A percentile compares a stretch with the other conserved stretches of the same genome.
Evolutionary conservation across 2,113 vertebrate genomes (phyloP).

Genomic region (Pachypanchax playfairii): DNA sequence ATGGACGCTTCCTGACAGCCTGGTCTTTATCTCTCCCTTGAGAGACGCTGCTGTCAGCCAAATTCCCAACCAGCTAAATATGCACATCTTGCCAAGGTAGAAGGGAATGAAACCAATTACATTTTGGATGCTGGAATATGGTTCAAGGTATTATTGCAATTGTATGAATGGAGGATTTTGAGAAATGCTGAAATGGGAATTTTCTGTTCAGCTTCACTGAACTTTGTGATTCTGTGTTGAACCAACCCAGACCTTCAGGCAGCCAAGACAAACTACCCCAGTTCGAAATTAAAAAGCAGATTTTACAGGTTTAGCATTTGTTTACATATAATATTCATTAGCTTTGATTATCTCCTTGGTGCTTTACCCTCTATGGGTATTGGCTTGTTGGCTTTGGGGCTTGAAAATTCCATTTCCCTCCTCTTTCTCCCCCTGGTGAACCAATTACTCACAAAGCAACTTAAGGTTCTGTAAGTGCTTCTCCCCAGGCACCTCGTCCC

Average conservation of each 20-base stretch:
- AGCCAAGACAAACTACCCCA: constrained; percentile 4
- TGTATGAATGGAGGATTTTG: constrained; percentile 28
- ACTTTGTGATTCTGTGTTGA: constrained; percentile 22
- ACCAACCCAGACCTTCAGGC: neutral
- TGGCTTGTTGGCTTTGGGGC: constrained; percentile 40
- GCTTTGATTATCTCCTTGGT: constrained; percentile 44
- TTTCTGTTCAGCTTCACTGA: constrained; percentile 30
- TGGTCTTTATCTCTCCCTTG: constrained; percentile 52
- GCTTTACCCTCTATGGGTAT: constrained; percentile 28
- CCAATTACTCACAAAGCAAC: constrained; percentile 63
- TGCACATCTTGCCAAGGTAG: constrained; percentile 37
- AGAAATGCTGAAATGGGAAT: constrained; percentile 46
- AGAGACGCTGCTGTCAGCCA: constrained; percentile 65
- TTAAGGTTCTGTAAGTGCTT: constrained; percentile 57
- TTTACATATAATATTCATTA: constrained; percentile 49
- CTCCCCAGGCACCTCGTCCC: constrained; percentile 35
- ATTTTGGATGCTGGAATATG: constrained; percentile 20
- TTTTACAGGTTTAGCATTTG: constrained; percentile 25
- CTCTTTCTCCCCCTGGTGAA: constrained; percentile 48
- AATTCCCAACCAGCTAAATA: constrained; percentile 39
- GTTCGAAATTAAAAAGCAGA: constrained; percentile 16
- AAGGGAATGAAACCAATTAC: constrained; percentile 28
- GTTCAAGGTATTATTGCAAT: constrained; percentile 27
- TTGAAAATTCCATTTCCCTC: constrained; percentile 48
- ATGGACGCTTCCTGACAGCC: constrained; percentile 49